Percentiles rank a stretch among this genome's conserved stretches.
These are phyloP conservation scores for Liolophura sinensis DNA, from an alignment of 1,140 invertebrate genomes.

Conservation along the genomic window DNA sequence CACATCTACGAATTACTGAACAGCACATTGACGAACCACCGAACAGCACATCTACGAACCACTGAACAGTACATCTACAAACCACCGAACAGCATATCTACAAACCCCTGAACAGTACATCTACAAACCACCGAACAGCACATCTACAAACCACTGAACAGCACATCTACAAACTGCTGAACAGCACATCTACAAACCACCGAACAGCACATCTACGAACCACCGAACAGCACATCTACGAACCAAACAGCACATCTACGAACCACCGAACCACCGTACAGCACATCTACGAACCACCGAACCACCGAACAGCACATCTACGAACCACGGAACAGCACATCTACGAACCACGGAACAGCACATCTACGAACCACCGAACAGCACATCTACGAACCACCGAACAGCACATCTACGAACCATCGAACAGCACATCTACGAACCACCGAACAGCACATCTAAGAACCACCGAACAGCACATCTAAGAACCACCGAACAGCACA, in stretches of 20 bases:
- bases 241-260: no score
- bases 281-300: background rate
- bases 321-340: no score
- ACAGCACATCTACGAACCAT: no score
- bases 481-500: conserved; percentile 7
- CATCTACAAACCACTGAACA: conserved; percentile 8
- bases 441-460: background rate
- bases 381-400: conserved; percentile 41
- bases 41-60: no score
- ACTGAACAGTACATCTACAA: conserved; percentile 5
- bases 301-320: conserved; percentile 6
- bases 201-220: conserved; percentile 8
- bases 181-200: no score
- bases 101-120: no score
- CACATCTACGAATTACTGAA: no score
- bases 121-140: no score
- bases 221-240: background rate
- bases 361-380: conserved; percentile 7
- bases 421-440: conserved; percentile 8
- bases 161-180: no score
- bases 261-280: conserved; percentile 11
- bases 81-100: conserved; percentile 3
- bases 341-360: no score
- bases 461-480: conserved; percentile 5
- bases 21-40: no score